Percentiles rank a stretch among this genome's conserved stretches.
Conservation (phyloP, 2,797 vertebrate genomes). For the Hyperoplus lanceolatus region DNA sequence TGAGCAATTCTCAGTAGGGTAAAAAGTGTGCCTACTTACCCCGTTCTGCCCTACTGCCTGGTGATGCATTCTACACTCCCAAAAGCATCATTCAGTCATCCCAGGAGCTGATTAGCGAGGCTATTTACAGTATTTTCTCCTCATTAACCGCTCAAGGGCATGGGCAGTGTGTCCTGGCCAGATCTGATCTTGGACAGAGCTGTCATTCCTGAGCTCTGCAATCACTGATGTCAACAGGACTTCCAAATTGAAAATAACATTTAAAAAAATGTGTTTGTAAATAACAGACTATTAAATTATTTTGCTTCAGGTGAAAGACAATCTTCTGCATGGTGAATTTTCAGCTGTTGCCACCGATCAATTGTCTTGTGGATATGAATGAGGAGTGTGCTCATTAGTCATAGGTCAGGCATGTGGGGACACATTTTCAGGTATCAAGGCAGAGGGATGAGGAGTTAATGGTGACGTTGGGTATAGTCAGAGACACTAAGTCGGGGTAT, state of each 20-base stretch:
- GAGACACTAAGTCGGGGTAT: conserved; percentile 18
- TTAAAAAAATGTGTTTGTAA: neutral
- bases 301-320: neutral
- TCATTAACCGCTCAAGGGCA: conserved; percentile 54
- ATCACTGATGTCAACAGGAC: conserved; percentile 11
- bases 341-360: conserved; percentile 35
- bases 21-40: no score
- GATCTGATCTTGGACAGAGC: conserved; percentile 28
- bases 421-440: conserved; percentile 25
- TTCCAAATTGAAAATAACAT: neutral
- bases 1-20: no score
- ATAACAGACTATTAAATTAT: neutral
- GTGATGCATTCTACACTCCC: conserved; percentile 14
- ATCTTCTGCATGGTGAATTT: neutral
- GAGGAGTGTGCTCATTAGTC: conserved; percentile 36
- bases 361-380: conserved; percentile 20
- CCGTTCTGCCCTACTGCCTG: no score
- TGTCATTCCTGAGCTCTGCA: neutral
- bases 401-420: conserved; percentile 43
- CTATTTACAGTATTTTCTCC: conserved; percentile 39
- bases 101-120: conserved; percentile 42
- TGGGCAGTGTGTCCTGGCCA: conserved; percentile 17
- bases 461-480: neutral
- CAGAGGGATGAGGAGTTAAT: conserved; percentile 19
- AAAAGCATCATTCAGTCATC: conserved; percentile 19